Conservation (phyloP, 2,888 invertebrate genomes). For the Blastobasis adustella region DNA sequence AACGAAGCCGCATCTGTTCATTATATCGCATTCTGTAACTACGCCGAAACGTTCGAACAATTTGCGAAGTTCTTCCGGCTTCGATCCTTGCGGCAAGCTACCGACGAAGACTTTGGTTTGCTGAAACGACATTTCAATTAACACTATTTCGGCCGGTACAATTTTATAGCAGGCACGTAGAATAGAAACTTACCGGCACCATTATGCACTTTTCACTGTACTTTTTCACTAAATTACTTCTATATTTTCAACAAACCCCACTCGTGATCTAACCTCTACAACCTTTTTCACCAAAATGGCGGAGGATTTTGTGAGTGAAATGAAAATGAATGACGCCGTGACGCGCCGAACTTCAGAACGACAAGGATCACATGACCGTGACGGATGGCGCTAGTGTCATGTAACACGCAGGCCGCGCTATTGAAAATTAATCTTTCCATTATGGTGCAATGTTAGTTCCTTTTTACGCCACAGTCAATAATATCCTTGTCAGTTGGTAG, state of each 20-base stretch:
- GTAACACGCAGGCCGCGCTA: too few relatives aligned
- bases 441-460: too few relatives aligned
- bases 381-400: too few relatives aligned
- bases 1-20: slow-evolving; percentile 95
- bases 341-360: too few relatives aligned
- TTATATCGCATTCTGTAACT: slow-evolving; percentile 95
- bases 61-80: slow-evolving; percentile 86
- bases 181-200: slow-evolving; percentile 57
- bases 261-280: too few relatives aligned
- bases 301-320: not conserved
- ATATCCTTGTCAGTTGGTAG: too few relatives aligned
- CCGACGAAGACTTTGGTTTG: slow-evolving; percentile 95
- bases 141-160: not conserved
- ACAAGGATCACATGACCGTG: too few relatives aligned
- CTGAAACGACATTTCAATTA: slow-evolving; percentile 44
- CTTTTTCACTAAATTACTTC: too few relatives aligned
- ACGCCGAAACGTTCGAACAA: slow-evolving; percentile 90
- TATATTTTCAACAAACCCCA: too few relatives aligned
- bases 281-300: not conserved
- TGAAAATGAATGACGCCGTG: not conserved
- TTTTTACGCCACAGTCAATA: too few relatives aligned
- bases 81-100: slow-evolving; percentile 89
- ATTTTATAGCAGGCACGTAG: not conserved
- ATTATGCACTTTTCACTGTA: slow-evolving; percentile 27
- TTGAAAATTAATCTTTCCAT: too few relatives aligned